Conservation (phyloP, 2,113 vertebrate species). For the Heterocephalus glaber region DNA sequence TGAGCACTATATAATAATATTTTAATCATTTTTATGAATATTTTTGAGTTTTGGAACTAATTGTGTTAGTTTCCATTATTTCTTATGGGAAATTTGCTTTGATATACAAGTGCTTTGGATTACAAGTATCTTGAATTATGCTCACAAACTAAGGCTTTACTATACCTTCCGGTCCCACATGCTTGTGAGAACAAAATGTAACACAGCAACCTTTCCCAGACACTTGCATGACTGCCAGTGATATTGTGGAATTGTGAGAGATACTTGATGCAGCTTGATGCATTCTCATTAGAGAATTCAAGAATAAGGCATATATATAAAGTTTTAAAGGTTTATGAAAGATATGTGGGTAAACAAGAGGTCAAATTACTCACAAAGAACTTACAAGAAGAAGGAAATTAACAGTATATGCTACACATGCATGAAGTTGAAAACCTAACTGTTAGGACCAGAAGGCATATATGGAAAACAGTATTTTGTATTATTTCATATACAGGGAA, state of each 20-base stretch:
- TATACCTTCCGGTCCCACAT: not conserved
- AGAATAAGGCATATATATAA: not conserved
- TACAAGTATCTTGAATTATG: not conserved
- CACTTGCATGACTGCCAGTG: fast-evolving
- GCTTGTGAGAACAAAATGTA: fast-evolving
- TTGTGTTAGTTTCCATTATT: not conserved
- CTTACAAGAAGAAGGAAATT: not conserved
- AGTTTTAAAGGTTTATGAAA: not conserved
- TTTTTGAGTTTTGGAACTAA: not conserved
- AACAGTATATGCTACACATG: not conserved
- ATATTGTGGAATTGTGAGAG: not conserved
- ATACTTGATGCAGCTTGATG: fast-evolving
- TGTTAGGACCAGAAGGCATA: not conserved
- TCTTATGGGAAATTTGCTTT: not conserved
- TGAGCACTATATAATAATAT: not conserved
- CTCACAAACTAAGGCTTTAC: not conserved
- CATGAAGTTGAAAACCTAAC: not conserved
- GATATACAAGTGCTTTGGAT: not conserved
- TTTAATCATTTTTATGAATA: not conserved
- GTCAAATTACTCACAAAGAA: not conserved
- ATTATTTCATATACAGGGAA: not conserved
- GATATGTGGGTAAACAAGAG: not conserved
- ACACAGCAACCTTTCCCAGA: fast-evolving
- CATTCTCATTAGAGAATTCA: not conserved
- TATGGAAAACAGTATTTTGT: not conserved